Conservation (phyloP, 2,113 vertebrate species). For the Macroglossus sobrinus region DNA sequence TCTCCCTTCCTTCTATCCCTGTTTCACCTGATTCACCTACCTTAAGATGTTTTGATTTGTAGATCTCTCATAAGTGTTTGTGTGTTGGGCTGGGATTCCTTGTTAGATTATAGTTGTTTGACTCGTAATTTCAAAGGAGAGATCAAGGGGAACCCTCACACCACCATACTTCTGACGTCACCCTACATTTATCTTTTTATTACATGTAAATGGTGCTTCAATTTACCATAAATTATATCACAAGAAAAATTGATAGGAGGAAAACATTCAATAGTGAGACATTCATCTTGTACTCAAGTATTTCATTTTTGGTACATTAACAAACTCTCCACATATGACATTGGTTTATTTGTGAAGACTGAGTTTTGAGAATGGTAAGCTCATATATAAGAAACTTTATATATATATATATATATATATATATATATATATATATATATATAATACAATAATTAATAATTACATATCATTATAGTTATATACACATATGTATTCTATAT, state of each 20-base stretch:
- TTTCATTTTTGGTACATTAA: background rate
- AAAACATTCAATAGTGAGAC: background rate
- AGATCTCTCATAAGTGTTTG: too few relatives aligned
- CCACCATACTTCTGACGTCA: too few relatives aligned
- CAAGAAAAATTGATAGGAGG: background rate
- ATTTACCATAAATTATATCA: background rate
- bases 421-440: background rate
- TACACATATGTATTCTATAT: background rate
- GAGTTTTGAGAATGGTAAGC: background rate
- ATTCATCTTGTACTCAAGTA: background rate
- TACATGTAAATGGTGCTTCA: background rate
- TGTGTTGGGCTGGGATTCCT: too few relatives aligned
- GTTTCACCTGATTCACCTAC: too few relatives aligned
- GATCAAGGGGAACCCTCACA: too few relatives aligned
- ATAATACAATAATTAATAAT: background rate
- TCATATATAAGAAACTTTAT: background rate
- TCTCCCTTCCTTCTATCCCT: too few relatives aligned
- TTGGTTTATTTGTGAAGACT: background rate
- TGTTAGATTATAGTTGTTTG: too few relatives aligned
- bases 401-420: background rate
- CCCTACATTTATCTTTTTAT: background rate
- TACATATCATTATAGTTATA: background rate
- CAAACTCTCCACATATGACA: background rate
- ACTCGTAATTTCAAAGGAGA: too few relatives aligned
- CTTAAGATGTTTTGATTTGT: too few relatives aligned